Base-by-base conservation (phyloP, 2,113 vertebrate genomes). In the Ariopsis seemanni region DNA sequence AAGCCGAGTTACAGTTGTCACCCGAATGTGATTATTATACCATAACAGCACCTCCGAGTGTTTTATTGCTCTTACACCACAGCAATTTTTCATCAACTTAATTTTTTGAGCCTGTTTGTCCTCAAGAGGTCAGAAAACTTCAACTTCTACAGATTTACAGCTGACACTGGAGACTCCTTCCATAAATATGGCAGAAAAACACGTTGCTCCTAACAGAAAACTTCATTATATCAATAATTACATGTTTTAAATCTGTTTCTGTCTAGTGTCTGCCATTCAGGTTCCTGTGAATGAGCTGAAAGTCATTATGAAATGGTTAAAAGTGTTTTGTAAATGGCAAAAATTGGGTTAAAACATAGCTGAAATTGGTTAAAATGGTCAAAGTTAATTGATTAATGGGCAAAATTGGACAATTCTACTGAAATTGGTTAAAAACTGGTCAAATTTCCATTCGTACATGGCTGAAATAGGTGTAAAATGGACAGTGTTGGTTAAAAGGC, bases 81-180 rank as follows among this genome's bases (percentile, higher is more conserved):
- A 67, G n/a, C 65, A 30, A 67, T 27, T 67, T 63, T 22, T 20
- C 20, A 63, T 14, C 10, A 67, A 27, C 27, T 12, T 1, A 22
- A 20, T 7, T 22, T 20, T 57, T 57, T 14, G 12, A 42, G 42
- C 3, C 42, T 4, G 42, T 42, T 42, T 42, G 4, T 42, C 42
- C 42, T 42, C 42, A 42, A 42, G 42, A 42, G 42, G 42, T 42
- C 42, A 42, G 42, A 42, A 42, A 42, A 42, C 42, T 42, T 42
- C 42, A 42, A 42, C 42, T 42, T 42, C 42, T 42, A 42, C 42
- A 42, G 42, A 42, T 42, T 57, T 63, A n/a, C 63, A 27, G 11
- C 65, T 67, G 65, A 67, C n/a, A 30, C 65, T 67, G 65, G 65
- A 67, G 65, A 67, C 65, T 67, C 25, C n/a, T 67, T 67, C n/a